Percentiles rank a stretch among this genome's conserved stretches.
Conservation (phyloP, 92 coral and sea anemone genomes). For the Epizoanthus illoricatus region DNA sequence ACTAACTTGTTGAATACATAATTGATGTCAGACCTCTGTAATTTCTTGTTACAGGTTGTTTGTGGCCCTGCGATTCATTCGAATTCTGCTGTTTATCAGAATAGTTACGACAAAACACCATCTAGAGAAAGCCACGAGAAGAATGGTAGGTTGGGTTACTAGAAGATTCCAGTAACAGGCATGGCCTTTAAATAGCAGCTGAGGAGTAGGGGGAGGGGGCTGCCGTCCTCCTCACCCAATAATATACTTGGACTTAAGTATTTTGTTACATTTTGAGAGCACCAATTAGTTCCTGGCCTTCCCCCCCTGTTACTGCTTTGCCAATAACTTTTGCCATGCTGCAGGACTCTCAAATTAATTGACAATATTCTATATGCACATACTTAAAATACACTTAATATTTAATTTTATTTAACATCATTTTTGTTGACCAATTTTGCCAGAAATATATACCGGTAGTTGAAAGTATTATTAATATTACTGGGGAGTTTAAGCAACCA, state of each 20-base stretch:
- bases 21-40: background rate
- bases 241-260: too few relatives aligned
- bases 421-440: background rate
- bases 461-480: too few relatives aligned
- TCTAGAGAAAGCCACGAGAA: conserved; percentile 94
- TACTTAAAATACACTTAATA: too few relatives aligned
- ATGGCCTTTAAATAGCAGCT: background rate
- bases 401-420: too few relatives aligned
- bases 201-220: background rate
- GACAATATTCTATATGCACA: too few relatives aligned
- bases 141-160: conserved; percentile 66
- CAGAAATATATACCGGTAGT: background rate
- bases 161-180: background rate
- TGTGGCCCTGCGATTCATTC: conserved; percentile 82
- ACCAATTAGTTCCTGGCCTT: too few relatives aligned
- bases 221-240: too few relatives aligned
- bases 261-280: too few relatives aligned
- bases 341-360: too few relatives aligned
- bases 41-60: conserved; percentile 62
- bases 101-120: conserved; percentile 90
- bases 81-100: conserved; percentile 89
- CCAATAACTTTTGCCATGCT: too few relatives aligned
- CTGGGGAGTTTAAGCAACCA: too few relatives aligned
- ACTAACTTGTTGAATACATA: background rate
- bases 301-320: too few relatives aligned